Evolutionary conservation across 2,113 vertebrate species (phyloP).

Genomic region (Engraulis encrasicolus): DNA sequence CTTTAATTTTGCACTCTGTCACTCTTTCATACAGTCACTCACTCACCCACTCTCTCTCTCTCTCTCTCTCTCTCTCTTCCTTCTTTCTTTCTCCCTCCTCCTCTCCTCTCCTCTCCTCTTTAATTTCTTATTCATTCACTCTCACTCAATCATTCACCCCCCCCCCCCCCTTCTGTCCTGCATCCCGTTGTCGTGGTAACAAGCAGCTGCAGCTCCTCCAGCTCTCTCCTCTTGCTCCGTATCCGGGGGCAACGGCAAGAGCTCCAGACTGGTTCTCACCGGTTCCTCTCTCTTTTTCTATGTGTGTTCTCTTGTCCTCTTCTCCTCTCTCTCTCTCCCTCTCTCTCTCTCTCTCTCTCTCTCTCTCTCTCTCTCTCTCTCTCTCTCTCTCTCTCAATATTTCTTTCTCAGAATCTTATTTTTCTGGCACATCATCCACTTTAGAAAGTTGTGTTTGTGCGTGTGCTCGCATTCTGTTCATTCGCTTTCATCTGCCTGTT

Average conservation of each 20-base stretch:
- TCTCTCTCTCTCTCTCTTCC: conserved; percentile 33
- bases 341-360: neutral
- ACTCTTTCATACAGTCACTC: conserved; percentile 52
- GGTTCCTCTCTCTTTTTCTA: conserved; percentile 59
- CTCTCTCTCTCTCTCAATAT: conserved; percentile 35
- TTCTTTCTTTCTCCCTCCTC: too few species aligned
- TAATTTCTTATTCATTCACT: conserved; percentile 24
- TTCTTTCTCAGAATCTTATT: conserved; percentile 7
- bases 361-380: neutral
- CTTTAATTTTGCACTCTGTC: conserved; percentile 20
- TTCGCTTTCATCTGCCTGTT: neutral
- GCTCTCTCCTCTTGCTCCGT: conserved; percentile 77
- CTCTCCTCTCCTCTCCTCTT: conserved; percentile 22
- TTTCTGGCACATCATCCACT: neutral
- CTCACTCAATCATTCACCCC: conserved; percentile 55
- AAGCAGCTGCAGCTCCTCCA: conserved; percentile 72
- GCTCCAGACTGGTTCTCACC: conserved; percentile 74
- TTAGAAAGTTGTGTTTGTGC: neutral
- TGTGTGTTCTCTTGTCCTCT: conserved; percentile 34
- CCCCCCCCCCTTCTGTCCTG: conserved; percentile 56
- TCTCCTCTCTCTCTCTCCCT: conserved; percentile 37
- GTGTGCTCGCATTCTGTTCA: neutral
- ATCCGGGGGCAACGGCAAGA: conserved; percentile 83
- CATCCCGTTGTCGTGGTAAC: conserved; percentile 82
- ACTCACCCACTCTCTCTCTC: conserved; percentile 57